phyloP scores from a whole-genome alignment of 2,888 invertebrate genomes.

The Ophion costatus region DNA sequence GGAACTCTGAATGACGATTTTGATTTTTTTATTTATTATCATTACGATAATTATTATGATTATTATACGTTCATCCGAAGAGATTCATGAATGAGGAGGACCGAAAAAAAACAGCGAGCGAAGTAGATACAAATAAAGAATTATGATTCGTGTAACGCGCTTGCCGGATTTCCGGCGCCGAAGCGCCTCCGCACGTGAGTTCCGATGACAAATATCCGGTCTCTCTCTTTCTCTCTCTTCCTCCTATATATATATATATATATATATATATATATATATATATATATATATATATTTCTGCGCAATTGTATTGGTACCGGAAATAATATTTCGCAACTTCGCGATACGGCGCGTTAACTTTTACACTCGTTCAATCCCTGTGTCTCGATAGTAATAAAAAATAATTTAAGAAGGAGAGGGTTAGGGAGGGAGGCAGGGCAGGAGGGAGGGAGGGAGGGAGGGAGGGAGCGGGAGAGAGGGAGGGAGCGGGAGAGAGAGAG shows the following conservation, averaged over 20 bases:
- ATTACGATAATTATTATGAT: no score
- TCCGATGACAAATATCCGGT: constrained; percentile 43
- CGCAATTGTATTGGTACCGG: not conserved
- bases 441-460: not conserved
- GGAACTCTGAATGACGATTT: no score
- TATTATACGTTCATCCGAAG: not conserved
- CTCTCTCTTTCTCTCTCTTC: not conserved
- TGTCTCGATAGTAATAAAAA: not conserved
- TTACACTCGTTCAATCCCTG: constrained; percentile 23
- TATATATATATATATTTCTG: constrained; percentile 1
- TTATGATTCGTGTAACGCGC: constrained; percentile 78
- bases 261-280: not conserved
- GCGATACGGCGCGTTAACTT: constrained; percentile 6
- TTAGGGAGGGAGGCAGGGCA: not conserved
- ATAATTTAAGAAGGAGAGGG: not conserved
- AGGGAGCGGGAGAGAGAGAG: not conserved
- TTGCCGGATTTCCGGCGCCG: constrained; percentile 79
- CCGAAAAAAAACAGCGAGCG: not conserved
- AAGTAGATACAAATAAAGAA: constrained; percentile 48
- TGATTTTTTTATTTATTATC: no score
- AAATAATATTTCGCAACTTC: not conserved
- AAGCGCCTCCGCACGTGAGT: constrained; percentile 60
- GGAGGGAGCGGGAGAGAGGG: not conserved
- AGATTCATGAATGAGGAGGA: constrained; percentile 1
- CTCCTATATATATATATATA: not conserved